Base-by-base conservation (phyloP, 2,113 vertebrate species). In the Struthidea cinerea region DNA sequence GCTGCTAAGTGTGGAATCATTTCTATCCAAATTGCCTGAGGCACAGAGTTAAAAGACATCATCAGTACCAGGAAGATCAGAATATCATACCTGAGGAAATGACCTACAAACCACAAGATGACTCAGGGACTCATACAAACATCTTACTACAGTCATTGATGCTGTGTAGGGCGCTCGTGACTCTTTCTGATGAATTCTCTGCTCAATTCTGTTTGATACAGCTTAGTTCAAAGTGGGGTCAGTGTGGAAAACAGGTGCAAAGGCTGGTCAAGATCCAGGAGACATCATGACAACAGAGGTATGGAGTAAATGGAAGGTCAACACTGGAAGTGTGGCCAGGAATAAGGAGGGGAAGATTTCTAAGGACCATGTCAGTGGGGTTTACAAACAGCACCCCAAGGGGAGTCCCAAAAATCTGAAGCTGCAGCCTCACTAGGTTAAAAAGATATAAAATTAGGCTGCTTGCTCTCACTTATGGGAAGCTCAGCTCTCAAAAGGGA, bases 71-170 rank as follows among this genome's bases (percentile, higher is more conserved):
- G 46, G n/a, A 76, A 69, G 37, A 95, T 53, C 33, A 57, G 74
- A 65, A 35, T 57, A 42, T 69, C 69, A 53, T 53, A 57, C n/a
- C 61, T 35, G 56, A 87, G 70, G 74, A 85, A 87, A 84, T 50
- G 1, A 78, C 50, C 78, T 23, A 71, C 47, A 84, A 91, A 78
- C 37, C 77, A 74, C 81, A 78, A 14, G 47, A 46, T 82, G 22
- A 49, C n/a, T 87, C 52, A 33, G 74, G 74, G 52, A 56, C 56
- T 68, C 82, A 67, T 7, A 53, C 28, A 32, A 84, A 67, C 47
- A 55, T n/a, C 64, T 63, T 39, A 7, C 27, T 37, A 8, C 32
- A 24, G 47, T 20, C 27, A 44, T 0, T 61, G 78, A 35, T 0
- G 0, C 44, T 71, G n/a, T 2, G 4, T 2, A 50, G 39, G 59